These are phyloP conservation scores for Choristoneura fumiferana DNA, from an alignment of 1,140 invertebrate species.

Conservation along the genomic window DNA sequence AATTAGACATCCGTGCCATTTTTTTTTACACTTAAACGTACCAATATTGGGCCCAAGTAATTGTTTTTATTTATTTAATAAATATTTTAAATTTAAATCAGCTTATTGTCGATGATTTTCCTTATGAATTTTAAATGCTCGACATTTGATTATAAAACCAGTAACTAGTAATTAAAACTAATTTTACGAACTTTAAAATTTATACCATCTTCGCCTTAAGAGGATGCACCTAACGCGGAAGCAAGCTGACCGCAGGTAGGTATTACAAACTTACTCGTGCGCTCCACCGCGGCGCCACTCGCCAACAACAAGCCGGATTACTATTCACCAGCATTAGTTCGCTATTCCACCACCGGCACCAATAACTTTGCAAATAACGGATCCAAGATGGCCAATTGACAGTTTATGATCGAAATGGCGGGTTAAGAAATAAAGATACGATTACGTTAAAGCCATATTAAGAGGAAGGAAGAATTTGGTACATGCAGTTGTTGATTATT, in stretches of 20 bases:
- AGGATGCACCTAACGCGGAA: slow-evolving; percentile 15
- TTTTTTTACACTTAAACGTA: no score
- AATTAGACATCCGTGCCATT: no score
- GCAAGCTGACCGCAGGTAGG: not conserved
- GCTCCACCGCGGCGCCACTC: not conserved
- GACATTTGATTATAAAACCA: no score
- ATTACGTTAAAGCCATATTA: not conserved
- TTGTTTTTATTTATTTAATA: no score
- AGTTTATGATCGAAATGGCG: not conserved
- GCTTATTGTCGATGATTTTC: no score
- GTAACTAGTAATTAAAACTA: no score
- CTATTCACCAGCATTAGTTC: not conserved
- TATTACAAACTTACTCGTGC: slow-evolving; percentile 1
- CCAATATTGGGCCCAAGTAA: no score
- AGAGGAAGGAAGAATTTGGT: not conserved
- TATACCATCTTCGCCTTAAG: not conserved
- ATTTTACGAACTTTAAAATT: no score
- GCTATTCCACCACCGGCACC: not conserved
- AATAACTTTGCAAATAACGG: slow-evolving; percentile 1
- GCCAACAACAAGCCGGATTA: no score
- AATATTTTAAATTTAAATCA: no score
- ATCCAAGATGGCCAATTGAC: not conserved
- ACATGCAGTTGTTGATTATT: no score
- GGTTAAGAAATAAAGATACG: not conserved
- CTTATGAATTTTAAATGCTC: no score